Base-by-base conservation (phyloP, 2,797 vertebrate genomes). In the Gallinago nigripennis region DNA sequence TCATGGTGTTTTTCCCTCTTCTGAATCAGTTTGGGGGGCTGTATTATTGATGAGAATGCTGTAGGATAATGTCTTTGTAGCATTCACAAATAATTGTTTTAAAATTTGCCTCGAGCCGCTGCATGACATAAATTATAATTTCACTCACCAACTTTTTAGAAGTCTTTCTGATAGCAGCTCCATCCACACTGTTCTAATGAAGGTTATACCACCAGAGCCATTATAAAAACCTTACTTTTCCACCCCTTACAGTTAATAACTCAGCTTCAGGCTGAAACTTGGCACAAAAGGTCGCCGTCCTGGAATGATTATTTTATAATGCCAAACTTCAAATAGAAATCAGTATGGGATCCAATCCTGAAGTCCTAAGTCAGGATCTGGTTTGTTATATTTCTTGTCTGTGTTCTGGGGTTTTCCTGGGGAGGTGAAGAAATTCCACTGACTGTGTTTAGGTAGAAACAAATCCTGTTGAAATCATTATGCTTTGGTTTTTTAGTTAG, bases 21-120 rank as follows among this genome's bases (percentile, higher is more conserved):
- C 76, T 77, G 69, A 41, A 60, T 88, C 66, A 77, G 45, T 96
- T 66, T 84, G 65, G 71, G 69, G 61, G 90, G 51, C 86, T 95
- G 35, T 90, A 71, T 95, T 96, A 92, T 91, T 94, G 92, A 96
- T 95, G 91, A 83, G 60, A 91, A 86, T 54, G 89, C 69, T 94
- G 83, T 94, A 89, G 65, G 68, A 90, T 82, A 80, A 94, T 76
- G 77, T 88, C 95, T 96, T 95, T 86, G 73, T 88, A 92, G 78
- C 90, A 84, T 84, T 97, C 76, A 80, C 95, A 97, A 97, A 97
- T 96, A 97, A 94, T 96, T 95, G 88, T 96, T 97, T 97, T 92
- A 95, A 95, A 96, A 90, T 96, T 95, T 96, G 93, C 95, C 95
- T 97, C 77, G 85, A 96, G 96, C 90, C 93, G 86, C 85, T 83